Evolutionary conservation across 2,888 invertebrate species (phyloP).

Genomic region (Camponotus fellah): DNA sequence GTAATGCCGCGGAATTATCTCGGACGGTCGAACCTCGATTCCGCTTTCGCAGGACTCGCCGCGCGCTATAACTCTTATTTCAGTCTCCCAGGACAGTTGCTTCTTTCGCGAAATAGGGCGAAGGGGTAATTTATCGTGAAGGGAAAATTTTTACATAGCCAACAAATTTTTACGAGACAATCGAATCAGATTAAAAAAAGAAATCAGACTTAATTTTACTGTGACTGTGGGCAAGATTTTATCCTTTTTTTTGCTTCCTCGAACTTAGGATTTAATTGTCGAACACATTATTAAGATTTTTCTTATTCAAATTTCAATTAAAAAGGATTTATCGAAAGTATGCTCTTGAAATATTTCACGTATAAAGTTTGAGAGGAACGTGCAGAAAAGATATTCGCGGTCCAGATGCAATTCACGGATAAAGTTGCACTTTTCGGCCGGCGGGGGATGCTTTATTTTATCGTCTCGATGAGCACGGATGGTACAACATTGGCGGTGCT

Average conservation of each 20-base stretch:
- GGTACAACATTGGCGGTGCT: slow-evolving; percentile 52
- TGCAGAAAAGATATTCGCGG: slow-evolving; percentile 7
- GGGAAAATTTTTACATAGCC: background rate
- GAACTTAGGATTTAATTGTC: background rate
- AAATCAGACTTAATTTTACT: background rate
- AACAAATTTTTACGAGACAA: no score
- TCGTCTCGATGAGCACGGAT: slow-evolving; percentile 43
- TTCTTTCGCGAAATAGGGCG: background rate
- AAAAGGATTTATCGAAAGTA: background rate
- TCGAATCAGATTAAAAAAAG: no score
- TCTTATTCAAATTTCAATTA: background rate
- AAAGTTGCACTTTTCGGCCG: slow-evolving; percentile 41
- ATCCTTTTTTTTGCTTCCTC: background rate
- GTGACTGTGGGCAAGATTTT: background rate
- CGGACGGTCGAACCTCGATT: slow-evolving; percentile 60
- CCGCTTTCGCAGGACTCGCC: background rate
- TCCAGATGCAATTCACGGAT: slow-evolving; percentile 27
- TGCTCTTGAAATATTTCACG: background rate
- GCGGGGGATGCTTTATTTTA: slow-evolving; percentile 46
- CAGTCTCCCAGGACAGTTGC: background rate
- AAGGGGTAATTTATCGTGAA: background rate
- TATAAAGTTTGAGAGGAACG: background rate
- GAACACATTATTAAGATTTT: background rate
- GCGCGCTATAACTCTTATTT: background rate
- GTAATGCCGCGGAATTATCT: slow-evolving; percentile 69